Base-by-base conservation (phyloP, 2,113 vertebrate genomes). In the Pachypanchax playfairii region DNA sequence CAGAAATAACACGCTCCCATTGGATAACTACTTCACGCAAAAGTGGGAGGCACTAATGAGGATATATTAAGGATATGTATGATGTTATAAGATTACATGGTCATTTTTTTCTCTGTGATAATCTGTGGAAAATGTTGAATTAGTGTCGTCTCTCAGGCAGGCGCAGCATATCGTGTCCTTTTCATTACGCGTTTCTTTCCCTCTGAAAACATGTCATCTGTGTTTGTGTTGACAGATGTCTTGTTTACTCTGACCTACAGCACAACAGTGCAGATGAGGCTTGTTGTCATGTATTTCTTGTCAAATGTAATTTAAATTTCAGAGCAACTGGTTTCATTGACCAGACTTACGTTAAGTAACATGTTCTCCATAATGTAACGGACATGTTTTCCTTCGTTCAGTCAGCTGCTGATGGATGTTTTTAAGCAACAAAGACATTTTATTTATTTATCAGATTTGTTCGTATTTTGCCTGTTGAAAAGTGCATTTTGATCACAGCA, bases 61-160 rank as follows among this genome's bases (percentile, higher is more conserved):
- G 43, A 35, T 59, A 48, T 48, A 47, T 66, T 39, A 71, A 31
- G 41, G 28, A 59, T 28, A 59, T 62, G 29, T 33, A n/a, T 58
- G 36, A 57, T 22, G 17, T 54, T 33, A 50, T 44, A 17, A 65
- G 61, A 68, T 68, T 49, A 70, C 59, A 50, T 35, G 48, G 47
- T 56, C n/a, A n/a, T n/a, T 21, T 68, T 51, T 59, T 18, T 64
- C 4, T 61, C 33, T 2, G 2, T 65, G 29, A 63, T 54, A 54
- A 57, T 42, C 24, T 56, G 53, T 35, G 52, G 56, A 56, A 82
- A 49, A 70, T 65, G 15, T 77, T 17, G 26, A 52, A 60, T 79
- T 75, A 54, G 29, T 36, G 1, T 50, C 33, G 6, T 69, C 38
- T 60, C 50, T 52, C 39, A 65, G 35, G 14, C 35, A 39, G 50